A percentile compares a stretch with the other conserved stretches of the same genome.
These are phyloP conservation scores for Prunella fulvescens DNA, from an alignment of 2,113 vertebrate species.

Conservation along the genomic window DNA sequence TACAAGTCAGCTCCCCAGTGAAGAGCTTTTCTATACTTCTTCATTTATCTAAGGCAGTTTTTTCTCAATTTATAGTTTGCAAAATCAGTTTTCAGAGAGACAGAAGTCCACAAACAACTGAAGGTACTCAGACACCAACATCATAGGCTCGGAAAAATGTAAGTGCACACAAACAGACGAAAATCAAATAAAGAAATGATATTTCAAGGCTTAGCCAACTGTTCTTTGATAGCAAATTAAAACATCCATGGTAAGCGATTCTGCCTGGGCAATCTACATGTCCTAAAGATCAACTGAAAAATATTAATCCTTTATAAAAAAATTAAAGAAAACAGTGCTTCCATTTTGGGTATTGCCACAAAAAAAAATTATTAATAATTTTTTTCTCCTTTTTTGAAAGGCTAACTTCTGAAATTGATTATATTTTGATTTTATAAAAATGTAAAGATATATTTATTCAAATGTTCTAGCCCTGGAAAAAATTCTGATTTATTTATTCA, in stretches of 20 bases:
- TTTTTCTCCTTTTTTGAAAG: neutral
- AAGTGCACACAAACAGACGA: neutral
- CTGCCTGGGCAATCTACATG: neutral
- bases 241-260: neutral
- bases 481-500: neutral
- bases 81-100: neutral
- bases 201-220: neutral
- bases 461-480: neutral
- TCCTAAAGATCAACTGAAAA: neutral
- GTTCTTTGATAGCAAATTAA: neutral
- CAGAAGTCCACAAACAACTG: neutral
- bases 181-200: neutral
- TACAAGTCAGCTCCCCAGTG: neutral
- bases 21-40: neutral
- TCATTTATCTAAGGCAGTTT: neutral
- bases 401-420: neutral
- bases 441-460: neutral
- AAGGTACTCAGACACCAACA: rapidly evolving
- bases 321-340: neutral
- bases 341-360: neutral
- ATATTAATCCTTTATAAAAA: neutral
- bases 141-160: neutral
- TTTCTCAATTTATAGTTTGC: neutral
- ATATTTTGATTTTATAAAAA: neutral
- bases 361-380: neutral